Base-by-base conservation (phyloP, 2,888 invertebrate genomes). In the Caenorhabditis virilis region DNA sequence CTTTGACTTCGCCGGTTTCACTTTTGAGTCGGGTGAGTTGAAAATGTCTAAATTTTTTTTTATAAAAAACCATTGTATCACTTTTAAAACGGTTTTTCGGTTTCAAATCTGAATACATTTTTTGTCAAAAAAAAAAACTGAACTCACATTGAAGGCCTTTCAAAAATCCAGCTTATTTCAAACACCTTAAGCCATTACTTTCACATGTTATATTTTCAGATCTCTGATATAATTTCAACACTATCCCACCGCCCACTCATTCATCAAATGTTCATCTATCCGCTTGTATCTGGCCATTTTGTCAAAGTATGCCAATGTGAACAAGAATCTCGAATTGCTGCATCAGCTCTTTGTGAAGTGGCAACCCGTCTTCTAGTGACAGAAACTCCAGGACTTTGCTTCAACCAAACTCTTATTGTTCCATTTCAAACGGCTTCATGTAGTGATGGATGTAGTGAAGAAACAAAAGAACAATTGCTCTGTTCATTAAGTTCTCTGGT, bases 401-500 rank as follows among this genome's bases (percentile, higher is more conserved):
- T 78, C 64, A 76, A 79, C 51, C 77, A 78, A 25, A 65, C 71
- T 45, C 68, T 80, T 1, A 49, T 80, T 20, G 56, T 61, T 7
- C 72, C 78, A 0, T 73, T 76, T 27, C 56, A 65, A 58, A 53
- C 65, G 1, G 60, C 60, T 1, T 49, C 60, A 0, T 94, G 93
- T 83, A 88, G 94, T 79, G 95, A 95, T 83, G 87, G 93, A 11
- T 94, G 94, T 84, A 93, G 94, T 84, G 89, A 90, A 59, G 95
- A 95, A 84, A 92, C 94, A 38, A 93, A 93, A 87, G 88, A 88
- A 78, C 86, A 92, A 90, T 93, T 97, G 77, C 92, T 95, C 42
- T 91, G 92, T 53, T 93, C 93, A 76, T 89, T 95, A 46, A 94
- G 94, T 84, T 94, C 94, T 85, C 92, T 95, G 78, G 95, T 97